These are phyloP conservation scores for Odontocerum albicorne DNA, from an alignment of 2,888 invertebrate genomes.

Conservation along the genomic window DNA sequence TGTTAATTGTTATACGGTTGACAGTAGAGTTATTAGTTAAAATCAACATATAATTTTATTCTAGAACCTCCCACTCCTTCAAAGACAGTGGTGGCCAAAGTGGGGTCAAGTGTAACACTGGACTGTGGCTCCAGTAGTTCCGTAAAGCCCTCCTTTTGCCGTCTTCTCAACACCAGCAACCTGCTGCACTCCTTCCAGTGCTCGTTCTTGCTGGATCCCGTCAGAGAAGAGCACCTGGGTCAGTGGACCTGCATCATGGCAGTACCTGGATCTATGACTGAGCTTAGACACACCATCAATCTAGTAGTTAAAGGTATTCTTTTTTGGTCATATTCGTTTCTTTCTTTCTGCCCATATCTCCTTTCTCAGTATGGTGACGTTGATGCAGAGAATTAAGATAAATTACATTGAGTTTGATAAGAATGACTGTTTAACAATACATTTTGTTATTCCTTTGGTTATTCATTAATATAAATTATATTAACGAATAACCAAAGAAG, in stretches of 20 bases:
- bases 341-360: too few species aligned
- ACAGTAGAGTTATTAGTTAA: too few species aligned
- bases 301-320: constrained; percentile 12
- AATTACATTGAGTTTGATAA: too few species aligned
- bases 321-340: too few species aligned
- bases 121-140: constrained; percentile 9
- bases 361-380: too few species aligned
- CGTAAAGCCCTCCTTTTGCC: constrained; percentile 16
- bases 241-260: constrained; percentile 28
- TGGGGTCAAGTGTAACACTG: constrained; percentile 16
- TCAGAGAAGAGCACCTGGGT: constrained; percentile 23
- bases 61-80: constrained; percentile 2
- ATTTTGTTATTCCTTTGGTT: too few species aligned
- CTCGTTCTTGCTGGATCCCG: constrained; percentile 10
- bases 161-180: constrained; percentile 17
- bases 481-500: too few species aligned
- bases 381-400: too few species aligned
- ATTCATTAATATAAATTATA: too few species aligned
- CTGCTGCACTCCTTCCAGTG: constrained; percentile 14
- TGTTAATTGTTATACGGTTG: too few species aligned
- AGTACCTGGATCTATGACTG: constrained; percentile 17
- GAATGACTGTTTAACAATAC: too few species aligned
- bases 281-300: constrained; percentile 15
- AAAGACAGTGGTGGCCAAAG: neutral
- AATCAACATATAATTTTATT: too few species aligned